Percentiles rank a stretch among this genome's conserved stretches.
These are phyloP conservation scores for Spheniscus mendiculus DNA, from an alignment of 2,113 vertebrate species.

Conservation along the genomic window DNA sequence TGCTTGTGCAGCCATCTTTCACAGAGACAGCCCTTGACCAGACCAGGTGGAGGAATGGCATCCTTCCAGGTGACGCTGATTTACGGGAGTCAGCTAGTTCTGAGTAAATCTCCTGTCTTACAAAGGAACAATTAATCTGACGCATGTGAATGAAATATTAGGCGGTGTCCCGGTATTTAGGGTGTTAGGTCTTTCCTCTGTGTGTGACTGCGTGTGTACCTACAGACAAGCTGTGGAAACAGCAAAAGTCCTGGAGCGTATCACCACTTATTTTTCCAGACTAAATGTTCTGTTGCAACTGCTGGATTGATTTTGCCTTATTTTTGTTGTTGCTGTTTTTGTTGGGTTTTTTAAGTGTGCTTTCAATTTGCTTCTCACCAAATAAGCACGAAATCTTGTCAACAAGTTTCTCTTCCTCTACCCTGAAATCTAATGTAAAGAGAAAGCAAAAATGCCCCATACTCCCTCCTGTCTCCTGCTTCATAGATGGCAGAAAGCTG, in stretches of 20 bases:
- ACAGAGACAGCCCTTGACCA: not conserved
- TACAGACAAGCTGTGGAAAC: not conserved
- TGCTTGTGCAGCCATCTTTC: accelerated
- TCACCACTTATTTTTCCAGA: not conserved
- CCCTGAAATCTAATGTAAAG: not conserved
- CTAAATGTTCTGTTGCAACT: not conserved
- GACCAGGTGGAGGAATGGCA: not conserved
- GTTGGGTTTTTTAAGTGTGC: not conserved
- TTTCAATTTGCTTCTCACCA: slow-evolving; percentile 36
- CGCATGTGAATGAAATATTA: not conserved
- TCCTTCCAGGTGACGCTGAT: not conserved
- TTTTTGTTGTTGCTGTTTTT: not conserved
- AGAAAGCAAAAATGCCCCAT: not conserved
- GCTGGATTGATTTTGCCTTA: not conserved
- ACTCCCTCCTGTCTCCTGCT: not conserved
- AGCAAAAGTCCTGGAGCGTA: not conserved
- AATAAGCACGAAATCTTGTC: slow-evolving; percentile 31
- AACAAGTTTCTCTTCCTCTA: not conserved
- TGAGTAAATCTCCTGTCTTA: not conserved
- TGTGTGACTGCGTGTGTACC: not conserved
- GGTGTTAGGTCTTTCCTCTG: not conserved
- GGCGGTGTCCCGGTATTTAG: not conserved
- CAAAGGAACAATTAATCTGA: not conserved
- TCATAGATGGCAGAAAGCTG: not conserved
- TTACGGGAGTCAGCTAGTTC: not conserved